A percentile compares a stretch with the other conserved stretches of the same genome.
Evolutionary conservation across 1,140 invertebrate genomes (phyloP).

Genomic region (Hypsibius dujardini): DNA sequence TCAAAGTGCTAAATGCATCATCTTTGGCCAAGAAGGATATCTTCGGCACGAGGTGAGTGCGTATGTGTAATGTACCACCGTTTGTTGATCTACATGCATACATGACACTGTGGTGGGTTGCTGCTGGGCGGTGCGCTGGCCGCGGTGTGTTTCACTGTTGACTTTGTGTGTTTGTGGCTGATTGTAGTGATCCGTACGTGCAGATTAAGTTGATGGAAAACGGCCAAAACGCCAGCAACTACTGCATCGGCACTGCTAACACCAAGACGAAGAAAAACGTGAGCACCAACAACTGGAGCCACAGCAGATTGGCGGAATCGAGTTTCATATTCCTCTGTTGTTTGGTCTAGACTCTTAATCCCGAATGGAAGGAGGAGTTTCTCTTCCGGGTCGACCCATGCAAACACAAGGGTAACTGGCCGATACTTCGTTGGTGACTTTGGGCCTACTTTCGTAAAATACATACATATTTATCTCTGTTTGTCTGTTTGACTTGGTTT

Average conservation of each 20-base stretch:
- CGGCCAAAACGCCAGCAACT: slow-evolving; percentile 34
- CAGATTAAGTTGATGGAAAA: slow-evolving; percentile 68
- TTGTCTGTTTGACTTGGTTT: no score
- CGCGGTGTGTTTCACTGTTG: slow-evolving; percentile 20
- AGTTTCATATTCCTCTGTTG: no score
- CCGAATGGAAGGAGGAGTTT: slow-evolving; percentile 90
- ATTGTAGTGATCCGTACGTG: slow-evolving; percentile 84
- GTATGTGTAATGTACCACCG: slow-evolving; percentile 13
- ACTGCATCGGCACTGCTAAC: slow-evolving; percentile 60
- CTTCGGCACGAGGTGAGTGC: slow-evolving; percentile 73
- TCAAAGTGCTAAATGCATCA: slow-evolving; percentile 57
- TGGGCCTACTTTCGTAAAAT: no score
- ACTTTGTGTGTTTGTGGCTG: slow-evolving; percentile 25
- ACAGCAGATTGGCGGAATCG: no score
- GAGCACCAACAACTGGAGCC: no score
- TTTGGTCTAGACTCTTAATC: slow-evolving; percentile 86
- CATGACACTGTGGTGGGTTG: slow-evolving; percentile 19
- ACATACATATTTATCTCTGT: no score
- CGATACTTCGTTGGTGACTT: no score
- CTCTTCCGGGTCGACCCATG: slow-evolving; percentile 74
- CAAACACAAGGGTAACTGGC: slow-evolving; percentile 80
- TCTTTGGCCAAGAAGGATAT: slow-evolving; percentile 91
- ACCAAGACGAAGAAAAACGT: slow-evolving; percentile 93
- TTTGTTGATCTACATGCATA: background rate
- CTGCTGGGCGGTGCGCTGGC: slow-evolving; percentile 19